A percentile compares a stretch with the other conserved stretches of the same genome.
Conservation (phyloP, 2,888 invertebrate genomes). For the Diarsia mendica region DNA sequence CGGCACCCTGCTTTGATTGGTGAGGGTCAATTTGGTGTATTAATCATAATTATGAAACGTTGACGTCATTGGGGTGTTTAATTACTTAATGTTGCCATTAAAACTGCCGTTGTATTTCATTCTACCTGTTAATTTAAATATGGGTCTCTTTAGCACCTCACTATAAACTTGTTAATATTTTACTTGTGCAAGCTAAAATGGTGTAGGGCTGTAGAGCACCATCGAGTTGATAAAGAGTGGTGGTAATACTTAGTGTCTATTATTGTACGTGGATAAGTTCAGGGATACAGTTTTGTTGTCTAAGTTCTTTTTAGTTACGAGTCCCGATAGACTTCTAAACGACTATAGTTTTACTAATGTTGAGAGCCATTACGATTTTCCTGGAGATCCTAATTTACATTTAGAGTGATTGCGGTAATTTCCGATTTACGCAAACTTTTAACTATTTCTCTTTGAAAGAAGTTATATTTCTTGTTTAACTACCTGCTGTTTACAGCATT, state of each 20-base stretch:
- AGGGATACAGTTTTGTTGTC: constrained; percentile 16
- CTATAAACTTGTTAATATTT: constrained; percentile 23
- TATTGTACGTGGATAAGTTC: constrained; percentile 22
- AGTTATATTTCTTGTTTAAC: background rate
- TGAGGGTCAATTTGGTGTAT: constrained; percentile 32
- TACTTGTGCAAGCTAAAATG: constrained; percentile 5
- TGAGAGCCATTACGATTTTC: background rate
- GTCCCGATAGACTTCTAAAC: background rate
- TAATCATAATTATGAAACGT: constrained; percentile 50
- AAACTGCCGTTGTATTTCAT: constrained; percentile 2
- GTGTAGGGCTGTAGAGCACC: background rate
- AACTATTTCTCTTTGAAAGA: constrained; percentile 11
- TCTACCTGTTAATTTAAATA: constrained; percentile 5
- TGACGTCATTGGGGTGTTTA: constrained; percentile 39
- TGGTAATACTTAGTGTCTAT: constrained; percentile 13
- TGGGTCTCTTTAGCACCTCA: background rate
- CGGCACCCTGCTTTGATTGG: constrained; percentile 34
- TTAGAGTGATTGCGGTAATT: constrained; percentile 14
- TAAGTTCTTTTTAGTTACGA: background rate
- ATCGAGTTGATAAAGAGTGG: constrained; percentile 13
- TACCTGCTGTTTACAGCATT: constrained; percentile 16
- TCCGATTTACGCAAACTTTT: constrained; percentile 1
- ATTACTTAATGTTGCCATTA: constrained; percentile 33
- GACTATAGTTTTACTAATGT: background rate
- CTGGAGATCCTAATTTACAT: background rate